phyloP scores from a whole-genome alignment of 2,113 vertebrate species.

The Glaucidium brasilianum region DNA sequence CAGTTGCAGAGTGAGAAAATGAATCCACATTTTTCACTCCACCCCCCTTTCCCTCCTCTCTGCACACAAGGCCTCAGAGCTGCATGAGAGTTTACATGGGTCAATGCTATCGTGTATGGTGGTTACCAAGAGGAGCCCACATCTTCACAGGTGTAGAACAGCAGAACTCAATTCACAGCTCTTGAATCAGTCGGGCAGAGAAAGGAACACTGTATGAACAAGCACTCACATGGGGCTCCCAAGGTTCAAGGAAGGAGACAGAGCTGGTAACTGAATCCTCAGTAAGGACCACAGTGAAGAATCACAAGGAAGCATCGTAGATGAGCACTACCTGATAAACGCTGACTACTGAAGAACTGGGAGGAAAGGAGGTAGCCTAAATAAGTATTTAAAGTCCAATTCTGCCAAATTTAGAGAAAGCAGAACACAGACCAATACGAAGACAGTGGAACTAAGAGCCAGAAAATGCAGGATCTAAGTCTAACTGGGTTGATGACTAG shows the following conservation, averaged over 20 bases:
- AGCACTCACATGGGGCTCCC: not conserved
- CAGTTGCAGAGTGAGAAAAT: not conserved
- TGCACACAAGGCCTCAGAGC: not conserved
- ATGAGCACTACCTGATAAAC: not conserved
- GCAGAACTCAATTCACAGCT: not conserved
- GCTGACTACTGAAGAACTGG: accelerated
- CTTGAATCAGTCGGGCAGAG: not conserved
- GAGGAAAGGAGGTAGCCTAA: not conserved
- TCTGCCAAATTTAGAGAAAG: not conserved
- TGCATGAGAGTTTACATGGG: not conserved
- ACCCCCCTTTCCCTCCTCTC: not conserved
- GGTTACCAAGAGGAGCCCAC: not conserved
- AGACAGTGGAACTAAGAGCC: not conserved
- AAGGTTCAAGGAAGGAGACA: not conserved
- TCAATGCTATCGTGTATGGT: not conserved
- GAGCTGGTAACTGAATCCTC: not conserved
- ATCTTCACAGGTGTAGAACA: not conserved
- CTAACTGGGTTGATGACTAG: not conserved
- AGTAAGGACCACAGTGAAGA: not conserved
- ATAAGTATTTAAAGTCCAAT: not conserved
- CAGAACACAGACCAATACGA: not conserved
- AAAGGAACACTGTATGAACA: not conserved
- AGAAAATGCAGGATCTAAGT: not conserved
- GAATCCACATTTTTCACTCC: slow-evolving; percentile 2
- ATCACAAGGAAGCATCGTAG: not conserved